Conservation (phyloP, 2,113 vertebrate species). For the Mustelus asterias region DNA sequence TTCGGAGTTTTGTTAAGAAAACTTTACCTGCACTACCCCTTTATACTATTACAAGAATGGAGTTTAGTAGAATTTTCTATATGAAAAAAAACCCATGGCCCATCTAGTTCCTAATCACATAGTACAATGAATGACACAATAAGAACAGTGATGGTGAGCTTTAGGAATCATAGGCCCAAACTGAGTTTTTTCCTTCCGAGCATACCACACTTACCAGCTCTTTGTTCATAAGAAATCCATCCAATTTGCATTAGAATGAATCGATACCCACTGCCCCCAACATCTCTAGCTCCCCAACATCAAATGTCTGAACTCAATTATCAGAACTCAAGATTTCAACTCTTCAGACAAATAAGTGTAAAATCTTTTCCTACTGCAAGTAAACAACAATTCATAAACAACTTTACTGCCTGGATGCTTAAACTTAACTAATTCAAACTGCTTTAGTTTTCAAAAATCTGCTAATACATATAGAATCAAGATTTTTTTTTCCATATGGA, state of each 20-base stretch:
- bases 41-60: background rate
- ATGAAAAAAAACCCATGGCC: background rate
- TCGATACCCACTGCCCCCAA: background rate
- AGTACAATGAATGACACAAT: background rate
- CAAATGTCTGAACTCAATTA: slow-evolving; percentile 5
- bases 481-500: background rate
- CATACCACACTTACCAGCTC: too few species aligned
- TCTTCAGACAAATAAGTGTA: background rate
- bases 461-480: background rate
- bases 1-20: background rate
- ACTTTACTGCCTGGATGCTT: background rate
- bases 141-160: background rate
- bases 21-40: background rate
- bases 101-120: background rate
- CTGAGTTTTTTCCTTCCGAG: background rate
- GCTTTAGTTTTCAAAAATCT: background rate
- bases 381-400: background rate
- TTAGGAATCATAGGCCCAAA: background rate
- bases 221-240: background rate
- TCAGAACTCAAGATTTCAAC: background rate
- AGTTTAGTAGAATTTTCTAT: background rate
- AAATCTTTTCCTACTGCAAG: background rate
- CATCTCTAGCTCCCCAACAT: background rate
- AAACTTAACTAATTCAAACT: background rate
- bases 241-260: background rate